Conservation (phyloP, 2,797 vertebrate species). For the Hemibagrus guttatus region DNA sequence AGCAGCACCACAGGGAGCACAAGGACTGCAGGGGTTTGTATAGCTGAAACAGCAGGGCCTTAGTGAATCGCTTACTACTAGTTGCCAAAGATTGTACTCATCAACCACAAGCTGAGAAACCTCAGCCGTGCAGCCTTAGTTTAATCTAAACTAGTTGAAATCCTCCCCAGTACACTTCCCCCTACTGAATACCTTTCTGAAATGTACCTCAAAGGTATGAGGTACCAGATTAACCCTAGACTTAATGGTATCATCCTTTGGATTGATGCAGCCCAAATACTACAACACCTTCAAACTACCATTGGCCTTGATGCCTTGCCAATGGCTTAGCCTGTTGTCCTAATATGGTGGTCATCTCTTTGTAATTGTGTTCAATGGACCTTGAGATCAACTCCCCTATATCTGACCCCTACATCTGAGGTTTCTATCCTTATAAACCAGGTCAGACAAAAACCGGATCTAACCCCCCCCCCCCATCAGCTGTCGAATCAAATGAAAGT, state of each 20-base stretch:
- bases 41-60: constrained; percentile 44
- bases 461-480: constrained; percentile 34
- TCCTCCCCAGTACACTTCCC: constrained; percentile 63
- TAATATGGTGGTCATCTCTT: constrained; percentile 68
- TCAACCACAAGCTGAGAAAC: constrained; percentile 69
- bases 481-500: constrained; percentile 18
- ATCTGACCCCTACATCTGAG: constrained; percentile 25
- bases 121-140: constrained; percentile 41
- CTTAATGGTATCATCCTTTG: constrained; percentile 67
- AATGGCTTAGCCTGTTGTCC: constrained; percentile 64
- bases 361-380: constrained; percentile 74
- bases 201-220: constrained; percentile 75
- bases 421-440: constrained; percentile 39
- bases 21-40: constrained; percentile 29
- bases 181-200: constrained; percentile 51
- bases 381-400: constrained; percentile 58
- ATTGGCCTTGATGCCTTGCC: constrained; percentile 51
- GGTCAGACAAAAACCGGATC: constrained; percentile 40
- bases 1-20: constrained; percentile 48
- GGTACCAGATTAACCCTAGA: constrained; percentile 50
- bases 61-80: constrained; percentile 24
- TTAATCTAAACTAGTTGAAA: constrained; percentile 52
- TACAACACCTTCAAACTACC: constrained; percentile 37
- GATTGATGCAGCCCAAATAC: not conserved
- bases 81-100: constrained; percentile 60